Evolutionary conservation across 1,140 invertebrate species (phyloP).

Genomic region (Hormaphis cornu): DNA sequence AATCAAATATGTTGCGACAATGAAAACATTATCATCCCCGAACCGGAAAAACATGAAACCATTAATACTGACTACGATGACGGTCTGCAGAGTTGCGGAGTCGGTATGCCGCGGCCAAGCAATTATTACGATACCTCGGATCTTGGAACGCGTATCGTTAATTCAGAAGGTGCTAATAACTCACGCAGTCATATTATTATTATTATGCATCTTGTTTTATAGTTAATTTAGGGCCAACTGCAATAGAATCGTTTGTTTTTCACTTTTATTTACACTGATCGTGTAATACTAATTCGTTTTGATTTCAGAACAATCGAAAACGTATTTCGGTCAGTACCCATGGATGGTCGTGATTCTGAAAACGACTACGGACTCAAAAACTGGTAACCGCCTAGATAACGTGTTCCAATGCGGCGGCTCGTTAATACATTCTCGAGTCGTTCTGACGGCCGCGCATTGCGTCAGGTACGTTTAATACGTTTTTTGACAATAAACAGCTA

Average conservation of each 20-base stretch:
- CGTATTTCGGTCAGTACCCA: slow-evolving; percentile 45
- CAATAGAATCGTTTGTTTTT: background rate
- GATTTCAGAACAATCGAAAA: background rate
- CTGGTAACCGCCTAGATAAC: slow-evolving; percentile 51
- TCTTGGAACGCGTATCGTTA: background rate
- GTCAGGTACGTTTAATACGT: slow-evolving; percentile 42
- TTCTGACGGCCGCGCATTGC: slow-evolving; percentile 62
- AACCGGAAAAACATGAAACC: background rate
- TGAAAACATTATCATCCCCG: background rate
- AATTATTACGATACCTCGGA: background rate
- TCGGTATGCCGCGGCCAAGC: background rate
- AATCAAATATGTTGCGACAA: background rate
- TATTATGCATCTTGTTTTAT: too few relatives aligned
- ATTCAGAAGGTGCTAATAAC: background rate
- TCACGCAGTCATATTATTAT: too few relatives aligned
- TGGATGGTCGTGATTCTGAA: slow-evolving; percentile 62
- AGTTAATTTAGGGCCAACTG: too few relatives aligned
- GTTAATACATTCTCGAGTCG: slow-evolving; percentile 57
- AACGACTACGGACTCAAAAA: slow-evolving; percentile 46
- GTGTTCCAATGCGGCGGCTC: slow-evolving; percentile 60
- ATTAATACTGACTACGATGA: background rate
- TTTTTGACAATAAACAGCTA: too few relatives aligned
- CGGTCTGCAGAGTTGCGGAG: background rate
- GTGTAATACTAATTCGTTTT: background rate
- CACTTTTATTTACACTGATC: background rate